Conservation (phyloP, 2,113 vertebrate species). For the Chaenocephalus aceratus region DNA sequence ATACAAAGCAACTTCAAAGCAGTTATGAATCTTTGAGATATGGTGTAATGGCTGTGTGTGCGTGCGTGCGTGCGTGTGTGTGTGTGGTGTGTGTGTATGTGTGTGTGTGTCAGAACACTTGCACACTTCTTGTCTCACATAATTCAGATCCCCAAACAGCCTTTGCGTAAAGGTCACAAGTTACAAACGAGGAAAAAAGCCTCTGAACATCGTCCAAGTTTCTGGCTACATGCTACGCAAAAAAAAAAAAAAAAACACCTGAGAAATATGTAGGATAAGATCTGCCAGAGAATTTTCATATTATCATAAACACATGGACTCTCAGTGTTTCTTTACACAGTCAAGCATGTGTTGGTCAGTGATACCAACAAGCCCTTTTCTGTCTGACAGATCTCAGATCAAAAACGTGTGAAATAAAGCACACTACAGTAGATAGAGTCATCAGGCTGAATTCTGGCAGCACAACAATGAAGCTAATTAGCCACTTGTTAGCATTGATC, state of each 20-base stretch:
- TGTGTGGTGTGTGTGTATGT: not conserved
- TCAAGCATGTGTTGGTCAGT: not conserved
- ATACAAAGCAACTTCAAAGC: not conserved
- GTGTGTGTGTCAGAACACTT: not conserved
- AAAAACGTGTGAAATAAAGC: constrained; percentile 11
- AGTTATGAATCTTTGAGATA: not conserved
- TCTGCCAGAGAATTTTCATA: not conserved
- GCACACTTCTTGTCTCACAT: not conserved
- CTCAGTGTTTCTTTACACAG: not conserved
- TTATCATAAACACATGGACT: not conserved
- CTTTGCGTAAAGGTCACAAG: constrained; percentile 51
- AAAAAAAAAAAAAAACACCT: not conserved
- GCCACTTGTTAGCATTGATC: not conserved
- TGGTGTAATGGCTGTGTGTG: constrained; percentile 1
- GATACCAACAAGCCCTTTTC: not conserved
- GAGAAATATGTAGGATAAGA: not conserved
- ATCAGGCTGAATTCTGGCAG: constrained; percentile 1
- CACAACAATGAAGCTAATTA: constrained; percentile 20
- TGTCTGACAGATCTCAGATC: constrained; percentile 4
- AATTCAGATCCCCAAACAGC: constrained; percentile 12
- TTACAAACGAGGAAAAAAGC: constrained; percentile 20
- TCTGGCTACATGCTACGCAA: not conserved
- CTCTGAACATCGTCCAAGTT: constrained; percentile 4
- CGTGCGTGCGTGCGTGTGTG: not conserved
- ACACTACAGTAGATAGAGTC: not conserved